phyloP scores from a whole-genome alignment of 2,113 vertebrate genomes.

The Pituophis catenifer region DNA sequence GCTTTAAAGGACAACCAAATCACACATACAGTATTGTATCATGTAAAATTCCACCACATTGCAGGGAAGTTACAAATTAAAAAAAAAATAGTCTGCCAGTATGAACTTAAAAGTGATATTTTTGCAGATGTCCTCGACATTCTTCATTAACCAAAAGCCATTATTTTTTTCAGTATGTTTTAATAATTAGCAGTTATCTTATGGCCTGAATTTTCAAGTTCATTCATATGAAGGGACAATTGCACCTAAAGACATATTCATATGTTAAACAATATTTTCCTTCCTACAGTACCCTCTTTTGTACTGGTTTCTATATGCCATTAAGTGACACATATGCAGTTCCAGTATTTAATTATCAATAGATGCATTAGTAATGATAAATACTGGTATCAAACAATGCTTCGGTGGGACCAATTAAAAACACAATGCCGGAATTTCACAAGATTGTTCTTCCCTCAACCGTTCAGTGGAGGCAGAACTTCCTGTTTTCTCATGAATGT shows the following conservation, averaged over 20 bases:
- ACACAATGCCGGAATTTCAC: not conserved
- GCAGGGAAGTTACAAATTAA: not conserved
- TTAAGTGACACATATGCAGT: not conserved
- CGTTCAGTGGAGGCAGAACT: not conserved
- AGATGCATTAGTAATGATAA: not conserved
- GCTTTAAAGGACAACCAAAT: slow-evolving; percentile 23
- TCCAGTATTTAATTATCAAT: not conserved
- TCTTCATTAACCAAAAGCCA: not conserved
- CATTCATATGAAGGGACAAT: not conserved
- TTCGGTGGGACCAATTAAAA: not conserved
- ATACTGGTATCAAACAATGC: rapidly evolving
- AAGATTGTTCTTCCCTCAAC: rapidly evolving
- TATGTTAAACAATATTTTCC: not conserved
- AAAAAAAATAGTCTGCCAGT: not conserved
- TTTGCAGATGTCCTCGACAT: not conserved
- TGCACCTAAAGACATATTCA: not conserved
- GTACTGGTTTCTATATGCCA: not conserved
- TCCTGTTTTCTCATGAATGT: not conserved
- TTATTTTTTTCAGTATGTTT: not conserved
- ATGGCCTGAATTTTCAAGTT: not conserved
- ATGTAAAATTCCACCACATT: slow-evolving; percentile 36
- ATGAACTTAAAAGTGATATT: not conserved
- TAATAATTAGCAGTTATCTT: not conserved
- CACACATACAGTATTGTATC: not conserved
- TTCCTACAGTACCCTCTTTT: not conserved